Base-by-base conservation (phyloP, 2,113 vertebrate genomes). In the Tonatia bakeri region DNA sequence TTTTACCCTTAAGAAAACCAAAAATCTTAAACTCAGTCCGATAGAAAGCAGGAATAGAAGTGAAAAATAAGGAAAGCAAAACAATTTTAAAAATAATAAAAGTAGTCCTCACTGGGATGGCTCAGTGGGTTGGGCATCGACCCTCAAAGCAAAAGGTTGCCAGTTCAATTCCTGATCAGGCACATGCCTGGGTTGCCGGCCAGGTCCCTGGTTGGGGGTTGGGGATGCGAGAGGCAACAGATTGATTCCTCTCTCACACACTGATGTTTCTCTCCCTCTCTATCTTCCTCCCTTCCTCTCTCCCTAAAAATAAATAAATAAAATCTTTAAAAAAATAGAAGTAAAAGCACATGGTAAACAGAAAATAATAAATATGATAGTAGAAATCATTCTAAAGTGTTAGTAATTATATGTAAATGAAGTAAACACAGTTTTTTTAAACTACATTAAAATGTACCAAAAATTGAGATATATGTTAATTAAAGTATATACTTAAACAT, bases 1-100 rank as follows among this genome's bases (percentile, higher is more conserved):
- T 95, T 96, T 93, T 98, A 97, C 94, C 95, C 80, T 97, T 97
- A 94, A 91, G 86, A 72, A 94, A 54, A 54, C 40, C 28, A 86
- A 50, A 72, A 93, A 85, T 31, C 73, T 28, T 47, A 72, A 90
- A 79, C 38, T 28, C 33, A 50, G 15, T 47, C 10, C 40, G 50
- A 85, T 65, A 31, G 20, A 43, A 90, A 72, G 24, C 52, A 70
- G 38, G 17, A 87, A 31, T 59, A 54, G 61, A 47, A 69, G 16
- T 33, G 69, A 38, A 93, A 87, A 59, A 45, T 59, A 80, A 76
- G 22, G 31, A 79, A 79, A 80, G 59, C 70, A 47, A 70, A 80
- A 65, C 16, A 33, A 26, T 38, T 15, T 43, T n/a, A 38, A 28
- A 61, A 28, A 54, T 54, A 38, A 76, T 47, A 15, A 77, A 52